phyloP scores from a whole-genome alignment of 1,140 invertebrate species.

The Probaryconus sp. region DNA sequence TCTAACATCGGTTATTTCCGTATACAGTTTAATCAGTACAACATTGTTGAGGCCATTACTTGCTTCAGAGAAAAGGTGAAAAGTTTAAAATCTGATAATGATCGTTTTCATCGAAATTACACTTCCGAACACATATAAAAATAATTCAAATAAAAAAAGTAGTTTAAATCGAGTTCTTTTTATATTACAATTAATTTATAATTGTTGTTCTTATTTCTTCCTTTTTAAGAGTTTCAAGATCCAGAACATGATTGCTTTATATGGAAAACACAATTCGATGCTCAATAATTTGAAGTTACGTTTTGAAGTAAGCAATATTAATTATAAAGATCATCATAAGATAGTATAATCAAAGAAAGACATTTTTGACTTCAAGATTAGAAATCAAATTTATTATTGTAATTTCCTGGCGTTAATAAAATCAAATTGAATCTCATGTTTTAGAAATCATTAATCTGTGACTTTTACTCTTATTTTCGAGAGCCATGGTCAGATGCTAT shows the following conservation, averaged over 20 bases:
- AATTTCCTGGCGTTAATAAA: no score
- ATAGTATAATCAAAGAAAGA: no score
- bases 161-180: no score
- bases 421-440: no score
- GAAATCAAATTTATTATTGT: no score
- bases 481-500: no score
- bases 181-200: neutral
- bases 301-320: slow-evolving; percentile 74
- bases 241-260: slow-evolving; percentile 78
- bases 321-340: no score
- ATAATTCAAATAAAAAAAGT: no score
- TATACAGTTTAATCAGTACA: slow-evolving; percentile 79
- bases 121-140: neutral
- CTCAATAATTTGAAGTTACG: slow-evolving; percentile 80
- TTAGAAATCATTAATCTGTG: no score
- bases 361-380: no score
- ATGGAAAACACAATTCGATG: slow-evolving; percentile 82
- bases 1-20: slow-evolving; percentile 80
- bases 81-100: slow-evolving; percentile 39
- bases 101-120: slow-evolving; percentile 33
- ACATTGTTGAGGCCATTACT: slow-evolving; percentile 79
- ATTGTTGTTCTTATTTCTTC: slow-evolving; percentile 1
- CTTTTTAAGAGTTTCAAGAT: slow-evolving; percentile 75
- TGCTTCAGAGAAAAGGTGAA: slow-evolving; percentile 79
- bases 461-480: no score